Evolutionary conservation across 1,140 invertebrate species (phyloP), one percentile per base, ranked within the genome.

Genomic region (Reticulitermes speratus): DNA sequence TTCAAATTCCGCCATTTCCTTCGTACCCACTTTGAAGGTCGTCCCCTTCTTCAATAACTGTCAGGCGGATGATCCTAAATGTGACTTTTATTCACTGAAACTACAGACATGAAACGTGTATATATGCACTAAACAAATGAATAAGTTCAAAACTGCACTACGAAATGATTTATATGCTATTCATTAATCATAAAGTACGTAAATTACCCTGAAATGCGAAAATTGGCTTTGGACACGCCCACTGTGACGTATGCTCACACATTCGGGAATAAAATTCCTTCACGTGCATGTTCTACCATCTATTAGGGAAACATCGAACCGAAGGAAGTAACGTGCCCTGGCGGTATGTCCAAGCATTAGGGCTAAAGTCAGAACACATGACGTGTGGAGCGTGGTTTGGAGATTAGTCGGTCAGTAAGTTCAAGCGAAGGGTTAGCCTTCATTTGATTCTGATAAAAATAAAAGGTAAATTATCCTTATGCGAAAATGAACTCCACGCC

Each of bases 171-270:
- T 44, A 83, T 11, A 83, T 44, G 14, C 8, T 12, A 44, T 44
- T 25, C 21, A 44, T 83, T 83, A 83, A 83, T 2, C 82, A 44
- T 38, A 83, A 9, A 44, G 12, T 2, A 11, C 11, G 38, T 48
- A 44, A 83, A 48, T n/a, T 30, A 9, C 21, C 48, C 9, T 16
- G 23, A 84, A 30, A 52, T 52, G 48, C 14, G 44, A 84, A 45
- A 84, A 84, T 52, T 52, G 55, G 44, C n/a, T 84, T 84, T 59
- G 83, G 83, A 30, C 52, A 84, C 83, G 83, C 83, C 83, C 83
- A 84, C 83, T 84, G 45, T 84, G 83, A 84, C 83, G 83, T 84
- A 52, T 84, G 30, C 83, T 52, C 52, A 25, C 23, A 52, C 44
- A 14, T 84, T 59, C 48, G 16, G 44, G 83, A 9, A 75, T 30